phyloP scores from a whole-genome alignment of 2,797 vertebrate genomes.

The Oophaga sylvatica region DNA sequence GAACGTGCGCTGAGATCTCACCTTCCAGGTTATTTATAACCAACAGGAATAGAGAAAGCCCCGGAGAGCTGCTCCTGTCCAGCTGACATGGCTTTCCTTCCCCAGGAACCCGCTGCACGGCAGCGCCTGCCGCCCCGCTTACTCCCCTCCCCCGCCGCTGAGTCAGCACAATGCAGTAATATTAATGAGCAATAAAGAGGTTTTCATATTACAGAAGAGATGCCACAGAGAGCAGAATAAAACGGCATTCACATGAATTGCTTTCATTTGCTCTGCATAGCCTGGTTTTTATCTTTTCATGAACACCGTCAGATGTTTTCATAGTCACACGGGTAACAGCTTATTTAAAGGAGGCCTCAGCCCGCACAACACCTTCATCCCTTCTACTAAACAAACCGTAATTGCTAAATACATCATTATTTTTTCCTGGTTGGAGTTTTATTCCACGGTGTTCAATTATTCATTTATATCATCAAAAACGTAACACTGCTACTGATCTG shows the following conservation, averaged over 20 bases:
- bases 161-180: conserved; percentile 48
- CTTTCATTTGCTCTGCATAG: conserved; percentile 21
- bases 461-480: not conserved
- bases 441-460: not conserved
- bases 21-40: conserved; percentile 49
- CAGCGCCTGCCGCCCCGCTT: conserved; percentile 7
- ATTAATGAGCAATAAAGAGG: conserved; percentile 57
- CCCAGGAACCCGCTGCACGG: not conserved
- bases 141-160: conserved; percentile 5
- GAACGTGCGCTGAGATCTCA: conserved; percentile 19
- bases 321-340: not conserved
- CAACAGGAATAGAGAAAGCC: conserved; percentile 31
- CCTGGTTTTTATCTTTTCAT: conserved; percentile 30
- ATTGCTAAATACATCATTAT: not conserved
- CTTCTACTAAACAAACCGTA: not conserved
- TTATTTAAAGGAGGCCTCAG: not conserved
- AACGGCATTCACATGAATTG: conserved; percentile 8
- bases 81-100: conserved; percentile 2
- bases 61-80: conserved; percentile 6
- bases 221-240: conserved; percentile 21
- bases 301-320: conserved; percentile 28
- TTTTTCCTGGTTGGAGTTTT: not conserved
- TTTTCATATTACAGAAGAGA: conserved; percentile 46
- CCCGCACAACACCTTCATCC: not conserved
- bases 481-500: not conserved